A percentile compares a stretch with the other conserved stretches of the same genome.
These are phyloP conservation scores for Orestias chungarensis DNA, from an alignment of 2,797 vertebrate species.

Conservation along the genomic window DNA sequence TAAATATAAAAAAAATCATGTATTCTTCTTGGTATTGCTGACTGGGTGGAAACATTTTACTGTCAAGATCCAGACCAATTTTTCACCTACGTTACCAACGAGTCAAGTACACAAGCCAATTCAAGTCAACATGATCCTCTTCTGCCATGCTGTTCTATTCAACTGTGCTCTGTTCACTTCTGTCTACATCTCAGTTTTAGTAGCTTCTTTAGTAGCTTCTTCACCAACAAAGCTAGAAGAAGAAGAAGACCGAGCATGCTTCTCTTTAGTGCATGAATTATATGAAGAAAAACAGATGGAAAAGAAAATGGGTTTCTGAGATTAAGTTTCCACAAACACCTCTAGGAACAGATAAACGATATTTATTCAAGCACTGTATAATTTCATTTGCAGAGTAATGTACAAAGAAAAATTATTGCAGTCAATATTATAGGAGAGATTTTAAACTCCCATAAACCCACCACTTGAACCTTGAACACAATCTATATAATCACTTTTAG, in stretches of 20 bases:
- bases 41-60: conserved; percentile 32
- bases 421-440: background rate
- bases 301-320: conserved; percentile 4
- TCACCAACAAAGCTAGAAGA: conserved; percentile 23
- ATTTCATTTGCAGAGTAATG: background rate
- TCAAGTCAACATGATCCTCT: conserved; percentile 13
- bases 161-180: conserved; percentile 42
- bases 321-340: conserved; percentile 13
- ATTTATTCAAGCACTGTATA: background rate
- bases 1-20: conserved; percentile 27
- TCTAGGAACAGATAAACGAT: background rate
- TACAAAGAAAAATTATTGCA: background rate
- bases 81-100: conserved; percentile 56
- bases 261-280: conserved; percentile 25
- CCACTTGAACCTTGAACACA: background rate
- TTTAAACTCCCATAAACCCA: background rate
- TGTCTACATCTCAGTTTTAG: conserved; percentile 49
- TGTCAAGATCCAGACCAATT: conserved; percentile 51
- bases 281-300: conserved; percentile 10
- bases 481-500: background rate
- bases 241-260: conserved; percentile 54
- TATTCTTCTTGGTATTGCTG: conserved; percentile 54
- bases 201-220: conserved; percentile 44
- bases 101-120: conserved; percentile 28
- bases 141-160: conserved; percentile 11